A percentile compares a stretch with the other conserved stretches of the same genome.
Conservation (phyloP, 1,140 invertebrate genomes). For the Drusus annulatus region DNA sequence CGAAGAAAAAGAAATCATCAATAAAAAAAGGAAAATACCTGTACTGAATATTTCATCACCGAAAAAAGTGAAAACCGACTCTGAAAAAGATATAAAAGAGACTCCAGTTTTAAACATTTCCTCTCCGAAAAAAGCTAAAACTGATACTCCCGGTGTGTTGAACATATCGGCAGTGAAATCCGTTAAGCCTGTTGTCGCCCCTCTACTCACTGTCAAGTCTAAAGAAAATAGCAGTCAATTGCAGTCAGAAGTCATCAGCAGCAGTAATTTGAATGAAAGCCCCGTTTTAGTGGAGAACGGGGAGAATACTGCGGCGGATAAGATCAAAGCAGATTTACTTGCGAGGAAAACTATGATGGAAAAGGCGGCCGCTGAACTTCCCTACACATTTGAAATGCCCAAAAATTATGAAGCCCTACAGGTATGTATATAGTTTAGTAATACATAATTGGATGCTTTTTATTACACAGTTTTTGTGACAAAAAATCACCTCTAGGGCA, state of each 20-base stretch:
- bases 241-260: too few species aligned
- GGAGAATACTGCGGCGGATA: slow-evolving; percentile 53
- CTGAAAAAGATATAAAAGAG: too few species aligned
- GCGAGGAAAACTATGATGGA: slow-evolving; percentile 73
- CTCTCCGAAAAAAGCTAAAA: slow-evolving; percentile 45
- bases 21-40: slow-evolving; percentile 23
- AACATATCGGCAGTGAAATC: slow-evolving; percentile 39
- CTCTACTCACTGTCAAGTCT: too few species aligned
- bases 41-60: slow-evolving; percentile 34
- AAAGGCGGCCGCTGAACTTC: slow-evolving; percentile 77
- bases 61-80: slow-evolving; percentile 2
- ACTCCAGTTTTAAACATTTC: slow-evolving; percentile 12
- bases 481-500: too few species aligned
- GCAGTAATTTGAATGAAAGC: slow-evolving; percentile 47
- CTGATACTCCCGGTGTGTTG: slow-evolving; percentile 28
- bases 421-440: slow-evolving; percentile 28
- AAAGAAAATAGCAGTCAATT: too few species aligned
- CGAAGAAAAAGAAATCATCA: slow-evolving; percentile 54
- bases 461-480: too few species aligned
- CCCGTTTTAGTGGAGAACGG: slow-evolving; percentile 57
- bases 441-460: too few species aligned
- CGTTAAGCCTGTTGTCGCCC: slow-evolving; percentile 51
- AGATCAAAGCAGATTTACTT: slow-evolving; percentile 64
- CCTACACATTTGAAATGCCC: slow-evolving; percentile 80
- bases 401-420: slow-evolving; percentile 77